Conservation (phyloP, 2,797 vertebrate species). For the Limosa lapponica region DNA sequence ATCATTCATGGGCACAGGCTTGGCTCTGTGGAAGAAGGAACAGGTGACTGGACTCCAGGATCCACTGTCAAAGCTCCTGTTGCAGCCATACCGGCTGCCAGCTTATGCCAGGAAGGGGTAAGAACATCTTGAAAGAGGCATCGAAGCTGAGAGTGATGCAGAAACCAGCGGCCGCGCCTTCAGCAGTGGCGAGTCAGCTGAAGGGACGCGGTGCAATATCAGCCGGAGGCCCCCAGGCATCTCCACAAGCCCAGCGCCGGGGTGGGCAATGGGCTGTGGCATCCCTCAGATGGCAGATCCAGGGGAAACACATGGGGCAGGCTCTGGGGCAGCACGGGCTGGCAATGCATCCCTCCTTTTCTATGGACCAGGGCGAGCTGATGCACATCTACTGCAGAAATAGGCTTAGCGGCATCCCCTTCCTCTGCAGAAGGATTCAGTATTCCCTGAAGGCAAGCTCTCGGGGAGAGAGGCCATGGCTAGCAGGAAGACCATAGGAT, state of each 20-base stretch:
- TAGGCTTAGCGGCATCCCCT: neutral
- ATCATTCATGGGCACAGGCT: neutral
- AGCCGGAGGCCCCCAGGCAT: fast-evolving
- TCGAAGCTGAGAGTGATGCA: neutral
- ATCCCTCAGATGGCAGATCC: neutral
- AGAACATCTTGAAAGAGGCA: neutral
- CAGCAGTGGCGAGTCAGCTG: fast-evolving
- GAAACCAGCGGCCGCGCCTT: neutral
- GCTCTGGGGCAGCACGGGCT: fast-evolving
- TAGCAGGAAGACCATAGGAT: neutral
- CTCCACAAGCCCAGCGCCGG: fast-evolving
- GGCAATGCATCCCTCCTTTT: neutral
- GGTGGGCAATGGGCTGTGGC: neutral
- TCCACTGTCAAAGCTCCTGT: constrained; percentile 8
- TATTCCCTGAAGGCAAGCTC: neutral
- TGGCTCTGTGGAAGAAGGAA: constrained; percentile 36
- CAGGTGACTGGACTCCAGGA: constrained; percentile 35
- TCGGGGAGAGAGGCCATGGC: fast-evolving
- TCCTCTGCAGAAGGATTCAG: neutral
- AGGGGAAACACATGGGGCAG: neutral
- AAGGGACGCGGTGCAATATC: neutral
- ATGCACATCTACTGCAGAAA: neutral
- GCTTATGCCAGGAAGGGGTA: constrained; percentile 56
- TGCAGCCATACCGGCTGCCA: constrained; percentile 38
- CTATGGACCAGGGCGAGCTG: neutral